Evolutionary conservation across 2,888 invertebrate genomes (phyloP).

Genomic region (Drosophila aldrichi): DNA sequence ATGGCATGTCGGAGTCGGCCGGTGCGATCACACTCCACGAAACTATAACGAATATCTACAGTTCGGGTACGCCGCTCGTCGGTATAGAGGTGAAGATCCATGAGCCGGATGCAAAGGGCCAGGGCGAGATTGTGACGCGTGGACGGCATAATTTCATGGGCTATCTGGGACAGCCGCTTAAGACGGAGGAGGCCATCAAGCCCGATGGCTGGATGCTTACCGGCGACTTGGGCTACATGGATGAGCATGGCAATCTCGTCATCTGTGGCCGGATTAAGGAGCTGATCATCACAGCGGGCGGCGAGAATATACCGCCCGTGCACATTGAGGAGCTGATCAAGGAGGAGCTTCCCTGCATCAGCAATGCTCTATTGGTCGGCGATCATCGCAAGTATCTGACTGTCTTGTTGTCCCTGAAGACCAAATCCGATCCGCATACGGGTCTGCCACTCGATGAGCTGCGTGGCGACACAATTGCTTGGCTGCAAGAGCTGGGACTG

Average conservation of each 20-base stretch:
- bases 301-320: slow-evolving; percentile 95
- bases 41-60: slow-evolving; percentile 86
- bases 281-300: slow-evolving; percentile 96
- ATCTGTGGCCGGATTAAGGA: slow-evolving; percentile 93
- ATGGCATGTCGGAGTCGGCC: slow-evolving; percentile 96
- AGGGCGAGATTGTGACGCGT: slow-evolving; percentile 92
- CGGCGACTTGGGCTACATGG: slow-evolving; percentile 94
- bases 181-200: slow-evolving; percentile 90
- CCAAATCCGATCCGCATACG: slow-evolving; percentile 89
- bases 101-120: slow-evolving; percentile 89
- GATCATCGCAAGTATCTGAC: slow-evolving; percentile 94
- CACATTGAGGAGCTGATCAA: slow-evolving; percentile 93
- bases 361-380: slow-evolving; percentile 94
- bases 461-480: slow-evolving; percentile 88
- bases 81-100: slow-evolving; percentile 90
- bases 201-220: slow-evolving; percentile 93
- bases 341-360: slow-evolving; percentile 90
- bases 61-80: slow-evolving; percentile 89
- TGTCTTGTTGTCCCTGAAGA: slow-evolving; percentile 93
- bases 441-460: slow-evolving; percentile 90
- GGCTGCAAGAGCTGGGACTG: slow-evolving; percentile 89
- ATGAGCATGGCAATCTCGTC: slow-evolving; percentile 89
- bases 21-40: slow-evolving; percentile 88
- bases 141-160: slow-evolving; percentile 96
- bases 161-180: slow-evolving; percentile 90